Conservation (phyloP, 2,797 vertebrate species). For the Leptoclinus maculatus region DNA sequence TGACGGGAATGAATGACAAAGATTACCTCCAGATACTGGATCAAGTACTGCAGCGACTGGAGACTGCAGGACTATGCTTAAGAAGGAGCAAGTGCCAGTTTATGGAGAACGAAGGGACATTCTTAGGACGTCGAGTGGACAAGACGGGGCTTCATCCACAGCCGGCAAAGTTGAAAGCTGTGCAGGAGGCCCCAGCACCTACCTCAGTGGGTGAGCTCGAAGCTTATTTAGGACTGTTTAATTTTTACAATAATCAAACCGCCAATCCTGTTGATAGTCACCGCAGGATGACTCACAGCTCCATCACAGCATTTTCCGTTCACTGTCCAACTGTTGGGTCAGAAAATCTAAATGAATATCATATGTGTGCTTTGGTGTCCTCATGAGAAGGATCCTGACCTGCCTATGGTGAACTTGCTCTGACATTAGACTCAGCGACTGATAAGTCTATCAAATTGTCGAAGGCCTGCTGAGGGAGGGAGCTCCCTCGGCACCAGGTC, state of each 20-base stretch:
- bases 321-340: too few species aligned
- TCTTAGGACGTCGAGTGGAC: background rate
- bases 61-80: slow-evolving; percentile 1
- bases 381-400: too few species aligned
- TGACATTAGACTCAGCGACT: too few species aligned
- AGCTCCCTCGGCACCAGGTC: too few species aligned
- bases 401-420: too few species aligned
- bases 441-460: too few species aligned
- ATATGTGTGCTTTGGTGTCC: too few species aligned
- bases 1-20: slow-evolving; percentile 10
- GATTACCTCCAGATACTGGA: slow-evolving; percentile 13
- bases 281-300: too few species aligned
- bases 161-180: background rate
- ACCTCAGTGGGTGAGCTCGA: background rate
- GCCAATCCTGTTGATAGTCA: too few species aligned
- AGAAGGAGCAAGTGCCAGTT: slow-evolving; percentile 17
- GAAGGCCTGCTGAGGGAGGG: too few species aligned
- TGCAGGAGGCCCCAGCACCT: background rate
- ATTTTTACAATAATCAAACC: background rate
- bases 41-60: background rate
- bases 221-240: background rate
- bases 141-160: background rate
- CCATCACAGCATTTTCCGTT: too few species aligned
- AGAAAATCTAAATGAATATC: too few species aligned
- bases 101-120: background rate